Base-by-base conservation (phyloP, 2,797 vertebrate genomes). In the Malurus splendens region DNA sequence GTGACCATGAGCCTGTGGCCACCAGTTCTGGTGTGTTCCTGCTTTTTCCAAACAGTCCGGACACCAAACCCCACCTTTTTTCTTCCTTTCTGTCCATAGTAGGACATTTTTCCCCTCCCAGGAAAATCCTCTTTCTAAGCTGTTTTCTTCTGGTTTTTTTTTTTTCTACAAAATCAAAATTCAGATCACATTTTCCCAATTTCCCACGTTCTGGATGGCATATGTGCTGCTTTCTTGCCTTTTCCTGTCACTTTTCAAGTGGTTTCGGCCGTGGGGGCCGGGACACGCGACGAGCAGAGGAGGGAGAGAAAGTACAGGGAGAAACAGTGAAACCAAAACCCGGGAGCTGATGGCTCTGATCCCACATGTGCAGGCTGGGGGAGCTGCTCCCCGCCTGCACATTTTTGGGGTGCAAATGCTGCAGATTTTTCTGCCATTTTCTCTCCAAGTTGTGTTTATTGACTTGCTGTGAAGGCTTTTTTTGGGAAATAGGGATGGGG, bases 21-120 rank as follows among this genome's bases (percentile, higher is more conserved):
- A 2, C 48, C 28, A 30, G 36, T 42, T 61, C 59, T 7, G n/a
- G 12, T 0, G 0, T 9, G 19, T 38, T 61, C 8, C 19, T 33
- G 52, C 38, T 76, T 52, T 72, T 52, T 12, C 38, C 38, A 20
- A 32, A 5, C 52, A 15, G 38, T 9, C 24, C 71, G 18, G 20
- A 10, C 36, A 30, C 38, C 44, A 25, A 51, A 65, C 6, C 32
- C 12, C 32, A 47, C 44, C 24, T 36, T 64, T 80, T 38, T n/a
- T 30, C 28, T 24, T 36, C 18, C 51, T 48, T 61, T 60, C 56
- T 74, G 18, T 28, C n/a, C n/a, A 28, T 48, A 61, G 44, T 9
- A 12, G 44, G 20, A 33, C 14, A 14, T 32, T 45, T 12, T 23
- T 4, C 11, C 15, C 30, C 5, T 3, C 6, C 6, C 23, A 33